Evolutionary conservation across 2,113 vertebrate species (phyloP).

Genomic region (Colinus virginianus): DNA sequence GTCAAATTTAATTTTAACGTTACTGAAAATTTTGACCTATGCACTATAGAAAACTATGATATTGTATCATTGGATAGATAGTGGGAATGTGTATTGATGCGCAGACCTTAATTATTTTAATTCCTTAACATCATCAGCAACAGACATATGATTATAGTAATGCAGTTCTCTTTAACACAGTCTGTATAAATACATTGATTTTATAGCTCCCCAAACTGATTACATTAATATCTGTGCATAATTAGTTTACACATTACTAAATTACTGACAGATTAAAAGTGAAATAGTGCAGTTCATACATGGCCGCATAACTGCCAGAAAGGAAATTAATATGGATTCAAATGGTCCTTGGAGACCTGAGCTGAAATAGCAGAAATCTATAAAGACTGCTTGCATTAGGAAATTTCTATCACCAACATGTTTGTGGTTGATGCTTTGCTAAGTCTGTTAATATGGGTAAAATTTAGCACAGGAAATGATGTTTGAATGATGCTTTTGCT

Average conservation of each 20-base stretch:
- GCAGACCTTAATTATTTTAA: constrained; percentile 82
- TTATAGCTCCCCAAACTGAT: constrained; percentile 94
- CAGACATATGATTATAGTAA: constrained; percentile 90
- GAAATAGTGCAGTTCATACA: constrained; percentile 98
- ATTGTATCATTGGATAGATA: background rate
- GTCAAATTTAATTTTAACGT: background rate
- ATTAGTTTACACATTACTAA: constrained; percentile 99
- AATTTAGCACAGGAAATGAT: constrained; percentile 76
- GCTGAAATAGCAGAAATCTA: constrained; percentile 88
- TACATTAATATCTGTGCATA: constrained; percentile 99
- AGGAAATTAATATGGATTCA: constrained; percentile 99
- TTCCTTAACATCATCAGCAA: constrained; percentile 88
- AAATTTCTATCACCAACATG: constrained; percentile 88
- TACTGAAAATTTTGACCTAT: background rate
- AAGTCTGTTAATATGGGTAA: constrained; percentile 76
- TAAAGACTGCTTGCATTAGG: constrained; percentile 91
- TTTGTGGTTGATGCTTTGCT: constrained; percentile 85
- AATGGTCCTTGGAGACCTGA: constrained; percentile 92
- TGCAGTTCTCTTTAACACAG: constrained; percentile 87
- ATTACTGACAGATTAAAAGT: constrained; percentile 99
- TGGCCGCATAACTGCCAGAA: constrained; percentile 95
- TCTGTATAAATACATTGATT: constrained; percentile 97
- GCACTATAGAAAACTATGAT: background rate
- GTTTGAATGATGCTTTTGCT: constrained; percentile 67
- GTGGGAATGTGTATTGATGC: constrained; percentile 76